Base-by-base conservation (phyloP, 2,797 vertebrate genomes). In the Xiphorhynchus erythropygius region DNA sequence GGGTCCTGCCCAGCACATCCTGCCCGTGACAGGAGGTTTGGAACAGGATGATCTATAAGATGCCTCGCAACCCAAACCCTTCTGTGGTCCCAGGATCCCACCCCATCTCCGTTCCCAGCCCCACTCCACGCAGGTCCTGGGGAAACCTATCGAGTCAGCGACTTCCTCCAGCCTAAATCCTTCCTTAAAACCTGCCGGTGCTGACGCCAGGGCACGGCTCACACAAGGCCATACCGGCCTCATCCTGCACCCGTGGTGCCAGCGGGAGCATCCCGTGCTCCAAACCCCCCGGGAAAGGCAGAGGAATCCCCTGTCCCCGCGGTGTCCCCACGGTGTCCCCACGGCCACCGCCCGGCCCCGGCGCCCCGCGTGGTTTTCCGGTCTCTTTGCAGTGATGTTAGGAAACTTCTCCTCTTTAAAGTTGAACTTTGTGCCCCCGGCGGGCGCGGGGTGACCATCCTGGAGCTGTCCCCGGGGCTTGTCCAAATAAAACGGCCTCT, bases 131-230 rank as follows among this genome's bases (percentile, higher is more conserved):
- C 63, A 46, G 84, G 7, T 89, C 69, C 77, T 56, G 65, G 47
- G 41, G 62, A 33, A 84, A 71, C 6, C 33, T 42, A 50, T 41
- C 16, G 47, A 83, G 84, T 89, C 94, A 91, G 91, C 75, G 5
- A 28, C 91, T 84, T 94, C 79, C 39, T 41, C 30, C 78, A n/a
- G 55, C 77, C 63, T 87, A 89, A 93, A 75, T 82, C 93, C 87
- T 84, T 90, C 93, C 91, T 86, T 93, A 93, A 93, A 92, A 90
- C 93, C 94, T 55, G 37, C 52, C 18, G 32, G 60, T 73, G 95
- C 94, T 93, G 94, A 85, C 63, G 1, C 82, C 18, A 15, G 57
- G 35, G 23, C 28, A n/a, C 5, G 23, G 85, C 76, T 93, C 60
- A 63, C 32, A 42, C 78, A 22, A n/a, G 53, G 21, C 5, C 5